These are phyloP conservation scores for Scophthalmus maximus DNA, from an alignment of 2,113 vertebrate genomes.

Conservation along the genomic window DNA sequence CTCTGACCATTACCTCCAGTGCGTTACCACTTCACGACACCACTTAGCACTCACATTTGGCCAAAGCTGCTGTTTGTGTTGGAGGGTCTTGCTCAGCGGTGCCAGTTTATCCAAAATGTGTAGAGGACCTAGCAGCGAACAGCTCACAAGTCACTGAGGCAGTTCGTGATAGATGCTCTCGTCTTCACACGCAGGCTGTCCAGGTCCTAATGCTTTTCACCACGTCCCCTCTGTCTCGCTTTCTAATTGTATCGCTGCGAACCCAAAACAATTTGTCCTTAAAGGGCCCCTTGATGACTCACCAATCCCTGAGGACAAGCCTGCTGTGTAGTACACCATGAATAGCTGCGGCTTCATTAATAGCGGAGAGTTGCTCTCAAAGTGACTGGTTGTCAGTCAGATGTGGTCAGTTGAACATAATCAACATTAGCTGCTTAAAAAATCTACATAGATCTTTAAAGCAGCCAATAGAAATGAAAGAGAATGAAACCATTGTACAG, in stretches of 20 bases:
- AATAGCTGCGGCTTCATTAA: slow-evolving; percentile 11
- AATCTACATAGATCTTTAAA: background rate
- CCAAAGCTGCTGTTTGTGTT: background rate
- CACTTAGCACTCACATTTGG: background rate
- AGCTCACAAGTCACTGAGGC: background rate
- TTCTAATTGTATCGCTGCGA: slow-evolving; percentile 11
- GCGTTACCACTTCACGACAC: background rate
- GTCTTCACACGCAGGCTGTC: slow-evolving; percentile 1
- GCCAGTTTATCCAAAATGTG: slow-evolving; percentile 6
- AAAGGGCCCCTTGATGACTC: slow-evolving; percentile 6
- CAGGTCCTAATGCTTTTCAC: slow-evolving; percentile 18
- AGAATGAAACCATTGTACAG: background rate
- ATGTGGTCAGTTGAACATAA: background rate
- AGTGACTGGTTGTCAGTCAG: background rate
- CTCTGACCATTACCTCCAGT: too few species aligned
- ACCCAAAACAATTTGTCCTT: slow-evolving; percentile 29
- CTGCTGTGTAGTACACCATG: background rate
- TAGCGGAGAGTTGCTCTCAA: slow-evolving; percentile 1
- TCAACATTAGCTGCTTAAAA: background rate
- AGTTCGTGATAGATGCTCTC: background rate
- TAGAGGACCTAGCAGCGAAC: background rate
- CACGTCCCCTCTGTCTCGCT: slow-evolving; percentile 9
- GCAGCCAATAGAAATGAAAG: background rate
- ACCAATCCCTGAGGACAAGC: slow-evolving; percentile 1
- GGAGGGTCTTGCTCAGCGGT: background rate